Percentiles rank a stretch among this genome's conserved stretches.
Conservation (phyloP, 2,113 vertebrate species). For the Boleophthalmus pectinirostris region DNA sequence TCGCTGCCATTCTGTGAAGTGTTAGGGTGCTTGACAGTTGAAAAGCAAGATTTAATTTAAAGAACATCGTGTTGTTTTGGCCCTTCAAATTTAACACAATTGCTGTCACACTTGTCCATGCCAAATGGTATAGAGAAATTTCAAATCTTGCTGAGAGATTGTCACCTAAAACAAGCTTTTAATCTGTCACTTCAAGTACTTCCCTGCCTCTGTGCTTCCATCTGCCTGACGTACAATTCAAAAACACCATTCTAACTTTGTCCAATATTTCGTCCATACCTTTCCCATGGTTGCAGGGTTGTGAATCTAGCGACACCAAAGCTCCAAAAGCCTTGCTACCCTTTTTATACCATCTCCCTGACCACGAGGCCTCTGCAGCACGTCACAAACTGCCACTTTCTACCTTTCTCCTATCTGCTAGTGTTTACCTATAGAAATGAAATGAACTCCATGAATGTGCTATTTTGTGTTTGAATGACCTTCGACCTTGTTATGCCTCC, state of each 20-base stretch:
- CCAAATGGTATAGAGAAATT: conserved; percentile 7
- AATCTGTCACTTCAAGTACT: background rate
- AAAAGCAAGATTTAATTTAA: conserved; percentile 34
- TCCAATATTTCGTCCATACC: conserved; percentile 56
- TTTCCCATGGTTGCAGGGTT: conserved; percentile 75
- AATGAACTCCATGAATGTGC: conserved; percentile 43
- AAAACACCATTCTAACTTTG: conserved; percentile 6
- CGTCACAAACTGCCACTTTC: conserved; percentile 63
- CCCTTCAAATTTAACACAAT: conserved; percentile 6
- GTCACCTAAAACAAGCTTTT: background rate
- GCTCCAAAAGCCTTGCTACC: conserved; percentile 19
- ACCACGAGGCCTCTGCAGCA: conserved; percentile 53
- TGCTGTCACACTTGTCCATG: conserved; percentile 9
- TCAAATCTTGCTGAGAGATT: background rate
- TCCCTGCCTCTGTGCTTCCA: background rate
- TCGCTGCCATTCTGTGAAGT: conserved; percentile 13
- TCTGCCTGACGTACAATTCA: background rate
- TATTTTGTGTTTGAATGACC: conserved; percentile 61
- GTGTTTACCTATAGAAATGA: conserved; percentile 77
- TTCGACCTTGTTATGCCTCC: conserved; percentile 62
- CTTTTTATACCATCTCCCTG: conserved; percentile 71
- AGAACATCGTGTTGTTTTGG: conserved; percentile 6
- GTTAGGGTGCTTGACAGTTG: conserved; percentile 13
- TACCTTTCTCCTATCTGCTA: conserved; percentile 72
- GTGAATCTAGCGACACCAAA: conserved; percentile 48